Percentiles rank a stretch among this genome's conserved stretches.
Conservation (phyloP, 2,888 invertebrate species). For the Mesorhabditis belari region DNA sequence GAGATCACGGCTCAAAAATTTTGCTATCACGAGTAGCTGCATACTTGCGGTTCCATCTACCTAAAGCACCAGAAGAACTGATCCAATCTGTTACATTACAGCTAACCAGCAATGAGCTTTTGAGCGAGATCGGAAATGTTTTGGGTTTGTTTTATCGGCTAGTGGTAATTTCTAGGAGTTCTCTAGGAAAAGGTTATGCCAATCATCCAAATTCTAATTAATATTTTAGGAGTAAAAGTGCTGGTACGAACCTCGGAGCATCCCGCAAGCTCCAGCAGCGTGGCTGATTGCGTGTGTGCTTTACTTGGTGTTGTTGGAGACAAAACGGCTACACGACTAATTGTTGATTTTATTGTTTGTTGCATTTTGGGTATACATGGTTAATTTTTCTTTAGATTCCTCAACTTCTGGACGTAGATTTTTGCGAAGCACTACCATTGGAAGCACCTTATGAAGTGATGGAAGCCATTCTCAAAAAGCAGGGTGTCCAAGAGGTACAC, state of each 20-base stretch:
- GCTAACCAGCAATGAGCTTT: conserved; percentile 12
- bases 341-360: conserved; percentile 72
- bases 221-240: conserved; percentile 33
- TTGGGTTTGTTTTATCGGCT: not conserved
- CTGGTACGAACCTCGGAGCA: conserved; percentile 43
- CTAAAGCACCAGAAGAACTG: conserved; percentile 71
- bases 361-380: no score
- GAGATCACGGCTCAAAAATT: not conserved
- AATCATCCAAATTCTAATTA: not conserved
- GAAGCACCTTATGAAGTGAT: conserved; percentile 70
- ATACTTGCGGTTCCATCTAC: conserved; percentile 68
- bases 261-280: conserved; percentile 57
- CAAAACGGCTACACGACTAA: conserved; percentile 67
- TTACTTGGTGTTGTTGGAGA: conserved; percentile 69
- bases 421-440: conserved; percentile 70
- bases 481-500: conserved; percentile 57
- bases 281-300: conserved; percentile 73
- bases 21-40: conserved; percentile 62
- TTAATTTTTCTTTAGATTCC: conserved; percentile 55
- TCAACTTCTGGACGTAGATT: conserved; percentile 74
- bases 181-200: not conserved
- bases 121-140: not conserved
- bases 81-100: conserved; percentile 57
- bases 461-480: conserved; percentile 62
- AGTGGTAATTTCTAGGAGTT: not conserved